Percentiles rank a stretch among this genome's conserved stretches.
phyloP scores from a whole-genome alignment of 2,113 vertebrate genomes.

The human region DNA sequence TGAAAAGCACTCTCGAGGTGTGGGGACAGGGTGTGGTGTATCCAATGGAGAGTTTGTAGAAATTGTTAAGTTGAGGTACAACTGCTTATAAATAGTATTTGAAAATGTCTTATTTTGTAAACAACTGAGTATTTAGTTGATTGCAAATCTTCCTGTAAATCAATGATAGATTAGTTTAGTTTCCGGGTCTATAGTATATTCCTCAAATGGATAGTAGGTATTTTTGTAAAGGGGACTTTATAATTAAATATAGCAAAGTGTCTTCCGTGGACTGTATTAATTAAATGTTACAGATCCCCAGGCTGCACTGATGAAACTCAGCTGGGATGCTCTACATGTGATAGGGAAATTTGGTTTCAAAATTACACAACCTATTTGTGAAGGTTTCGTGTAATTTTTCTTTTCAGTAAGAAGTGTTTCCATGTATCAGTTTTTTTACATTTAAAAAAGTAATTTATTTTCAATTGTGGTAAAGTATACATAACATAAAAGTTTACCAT shows the following conservation, averaged over 20 bases:
- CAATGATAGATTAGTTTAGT: conserved; percentile 27
- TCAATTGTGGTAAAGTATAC: background rate
- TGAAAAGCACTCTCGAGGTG: background rate
- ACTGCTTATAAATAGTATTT: background rate
- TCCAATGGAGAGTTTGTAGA: background rate
- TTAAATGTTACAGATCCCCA: conserved; percentile 45
- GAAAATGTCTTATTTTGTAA: conserved; percentile 16
- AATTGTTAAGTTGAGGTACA: background rate
- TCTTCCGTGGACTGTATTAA: conserved; percentile 44
- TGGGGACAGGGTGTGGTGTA: background rate
- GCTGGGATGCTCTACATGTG: background rate
- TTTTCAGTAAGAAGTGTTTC: conserved; percentile 8
- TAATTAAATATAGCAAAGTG: conserved; percentile 54
- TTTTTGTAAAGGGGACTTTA: conserved; percentile 47
- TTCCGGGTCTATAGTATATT: conserved; percentile 3
- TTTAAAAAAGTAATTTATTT: background rate
- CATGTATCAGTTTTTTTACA: background rate
- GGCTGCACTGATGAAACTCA: background rate
- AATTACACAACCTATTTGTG: background rate
- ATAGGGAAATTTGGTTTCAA: background rate
- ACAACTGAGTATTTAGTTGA: background rate
- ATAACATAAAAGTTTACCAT: background rate
- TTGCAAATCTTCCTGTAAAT: conserved; percentile 36
- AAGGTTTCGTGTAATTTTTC: conserved; percentile 32
- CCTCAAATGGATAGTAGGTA: conserved; percentile 42